Percentiles rank a stretch among this genome's conserved stretches.
These are phyloP conservation scores for Sycophaga agraensis DNA, from an alignment of 1,140 invertebrate genomes.

Conservation along the genomic window DNA sequence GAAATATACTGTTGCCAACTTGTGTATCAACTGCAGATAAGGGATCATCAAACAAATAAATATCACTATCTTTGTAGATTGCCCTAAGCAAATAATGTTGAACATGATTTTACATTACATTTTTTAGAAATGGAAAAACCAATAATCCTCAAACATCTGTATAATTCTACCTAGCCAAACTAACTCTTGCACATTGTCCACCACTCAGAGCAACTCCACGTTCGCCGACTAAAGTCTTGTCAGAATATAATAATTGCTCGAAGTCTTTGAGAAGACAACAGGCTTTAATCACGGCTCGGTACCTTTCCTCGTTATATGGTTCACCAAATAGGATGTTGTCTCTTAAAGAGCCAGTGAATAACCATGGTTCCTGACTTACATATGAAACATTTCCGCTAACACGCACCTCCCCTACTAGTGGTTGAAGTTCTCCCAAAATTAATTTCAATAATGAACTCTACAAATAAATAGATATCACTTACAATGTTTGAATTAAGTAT, in stretches of 20 bases:
- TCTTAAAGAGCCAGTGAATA: conserved; percentile 40
- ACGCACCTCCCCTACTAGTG: conserved; percentile 63
- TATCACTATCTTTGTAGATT: conserved; percentile 77
- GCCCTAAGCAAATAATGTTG: conserved; percentile 59
- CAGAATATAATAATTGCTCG: conserved; percentile 72
- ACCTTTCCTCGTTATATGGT: conserved; percentile 65
- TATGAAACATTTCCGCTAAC: conserved; percentile 69
- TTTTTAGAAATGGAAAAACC: neutral
- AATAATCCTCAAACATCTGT: too few relatives aligned
- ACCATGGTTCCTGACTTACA: conserved; percentile 76
- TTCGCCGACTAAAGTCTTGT: conserved; percentile 85
- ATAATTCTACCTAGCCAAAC: conserved; percentile 62
- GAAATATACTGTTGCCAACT: conserved; percentile 74
- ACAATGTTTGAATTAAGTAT: too few relatives aligned
- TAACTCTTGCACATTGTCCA: conserved; percentile 88
- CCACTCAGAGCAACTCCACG: conserved; percentile 82
- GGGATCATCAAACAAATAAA: conserved; percentile 79
- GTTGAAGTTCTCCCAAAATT: conserved; percentile 69
- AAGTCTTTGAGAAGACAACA: conserved; percentile 80
- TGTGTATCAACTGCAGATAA: conserved; percentile 76
- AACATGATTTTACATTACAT: too few relatives aligned
- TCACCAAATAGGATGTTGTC: conserved; percentile 55
- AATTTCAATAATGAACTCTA: conserved; percentile 76
- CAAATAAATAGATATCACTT: too few relatives aligned
- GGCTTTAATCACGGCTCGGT: conserved; percentile 71